Conservation (phyloP, 2,113 vertebrate genomes). For the Elachura formosa region DNA sequence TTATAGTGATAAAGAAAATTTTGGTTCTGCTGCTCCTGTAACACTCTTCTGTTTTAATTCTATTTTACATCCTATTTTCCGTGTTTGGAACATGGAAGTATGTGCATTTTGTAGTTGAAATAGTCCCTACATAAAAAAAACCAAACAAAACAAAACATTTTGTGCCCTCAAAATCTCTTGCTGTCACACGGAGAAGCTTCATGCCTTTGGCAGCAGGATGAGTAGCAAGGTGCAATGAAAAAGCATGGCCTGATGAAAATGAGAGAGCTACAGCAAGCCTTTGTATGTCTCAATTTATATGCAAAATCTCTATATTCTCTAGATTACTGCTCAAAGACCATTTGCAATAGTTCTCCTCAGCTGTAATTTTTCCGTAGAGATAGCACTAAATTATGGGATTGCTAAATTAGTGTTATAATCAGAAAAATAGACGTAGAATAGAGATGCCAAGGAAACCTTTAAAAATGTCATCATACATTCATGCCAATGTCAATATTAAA, state of each 20-base stretch:
- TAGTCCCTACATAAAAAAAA: background rate
- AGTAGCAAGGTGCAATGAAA: background rate
- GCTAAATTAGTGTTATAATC: background rate
- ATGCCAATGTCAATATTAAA: background rate
- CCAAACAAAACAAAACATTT: background rate
- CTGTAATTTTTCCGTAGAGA: background rate
- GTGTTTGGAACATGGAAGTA: background rate
- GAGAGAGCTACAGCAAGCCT: background rate
- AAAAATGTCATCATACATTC: background rate
- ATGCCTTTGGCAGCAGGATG: background rate
- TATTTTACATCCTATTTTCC: background rate
- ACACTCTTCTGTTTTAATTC: background rate
- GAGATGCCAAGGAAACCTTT: background rate
- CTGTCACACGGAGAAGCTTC: background rate
- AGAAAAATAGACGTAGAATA: background rate
- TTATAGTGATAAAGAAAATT: background rate
- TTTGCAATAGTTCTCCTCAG: background rate
- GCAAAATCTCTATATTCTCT: background rate
- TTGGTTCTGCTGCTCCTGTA: background rate
- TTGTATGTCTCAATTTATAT: background rate
- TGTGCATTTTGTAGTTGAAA: background rate
- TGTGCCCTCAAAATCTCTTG: background rate
- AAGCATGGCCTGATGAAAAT: background rate
- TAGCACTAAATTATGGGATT: background rate
- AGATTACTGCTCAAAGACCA: background rate